Conservation (phyloP, 2,797 vertebrate species). For the Sebastolobus alascanus region DNA sequence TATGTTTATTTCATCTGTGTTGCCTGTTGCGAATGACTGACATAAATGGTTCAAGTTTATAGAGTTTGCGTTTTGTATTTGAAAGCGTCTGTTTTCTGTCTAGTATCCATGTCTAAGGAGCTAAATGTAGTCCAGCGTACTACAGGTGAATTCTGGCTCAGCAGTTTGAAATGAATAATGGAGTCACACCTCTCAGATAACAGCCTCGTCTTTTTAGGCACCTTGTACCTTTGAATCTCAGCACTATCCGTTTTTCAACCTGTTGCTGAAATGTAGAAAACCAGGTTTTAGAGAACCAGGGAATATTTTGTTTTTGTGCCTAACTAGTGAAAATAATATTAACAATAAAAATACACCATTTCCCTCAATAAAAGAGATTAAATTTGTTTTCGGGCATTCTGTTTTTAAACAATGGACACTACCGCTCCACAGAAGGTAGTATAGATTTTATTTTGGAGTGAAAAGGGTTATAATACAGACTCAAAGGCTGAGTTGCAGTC, state of each 20-base stretch:
- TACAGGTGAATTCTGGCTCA: conserved; percentile 4
- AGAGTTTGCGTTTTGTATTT: conserved; percentile 50
- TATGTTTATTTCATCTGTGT: conserved; percentile 45
- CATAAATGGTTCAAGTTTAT: conserved; percentile 38
- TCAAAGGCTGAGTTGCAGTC: neutral
- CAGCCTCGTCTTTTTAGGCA: neutral
- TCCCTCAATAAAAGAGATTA: conserved; percentile 13
- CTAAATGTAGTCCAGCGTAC: conserved; percentile 11
- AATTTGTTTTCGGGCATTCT: conserved; percentile 16
- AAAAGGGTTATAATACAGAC: neutral
- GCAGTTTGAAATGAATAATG: conserved; percentile 2
- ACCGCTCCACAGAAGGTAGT: neutral
- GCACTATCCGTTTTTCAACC: conserved; percentile 3
- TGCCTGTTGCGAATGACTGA: conserved; percentile 44
- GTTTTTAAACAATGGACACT: conserved; percentile 10
- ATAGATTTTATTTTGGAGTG: conserved; percentile 26
- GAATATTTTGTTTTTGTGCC: conserved; percentile 44
- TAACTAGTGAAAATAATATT: conserved; percentile 11
- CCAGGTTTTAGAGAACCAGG: conserved; percentile 9
- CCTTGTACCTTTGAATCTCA: neutral
- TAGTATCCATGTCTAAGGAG: conserved; percentile 21
- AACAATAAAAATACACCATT: neutral
- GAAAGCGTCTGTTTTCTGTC: conserved; percentile 30
- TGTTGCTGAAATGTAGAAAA: conserved; percentile 25
- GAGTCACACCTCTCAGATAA: neutral